phyloP scores from a whole-genome alignment of 2,888 invertebrate species.

The Seladonia tumulorum region DNA sequence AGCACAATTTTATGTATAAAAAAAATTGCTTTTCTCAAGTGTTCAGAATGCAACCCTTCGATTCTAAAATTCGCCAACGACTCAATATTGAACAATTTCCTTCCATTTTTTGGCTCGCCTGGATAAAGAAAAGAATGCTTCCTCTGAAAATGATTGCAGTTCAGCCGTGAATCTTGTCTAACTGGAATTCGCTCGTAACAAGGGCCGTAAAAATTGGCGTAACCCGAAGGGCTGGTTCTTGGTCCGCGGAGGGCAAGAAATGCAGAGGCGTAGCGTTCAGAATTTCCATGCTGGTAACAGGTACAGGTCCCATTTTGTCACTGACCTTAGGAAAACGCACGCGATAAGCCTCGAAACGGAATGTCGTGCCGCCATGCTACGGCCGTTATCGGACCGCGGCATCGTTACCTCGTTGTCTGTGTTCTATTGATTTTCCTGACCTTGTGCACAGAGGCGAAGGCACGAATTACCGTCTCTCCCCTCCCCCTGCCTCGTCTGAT shows the following conservation, averaged over 20 bases:
- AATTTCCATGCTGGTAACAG: background rate
- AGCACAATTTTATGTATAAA: too few species aligned
- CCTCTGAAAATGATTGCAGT: background rate
- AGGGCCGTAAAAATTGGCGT: background rate
- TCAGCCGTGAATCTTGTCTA: background rate
- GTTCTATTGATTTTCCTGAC: constrained; percentile 78
- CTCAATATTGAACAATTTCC: background rate
- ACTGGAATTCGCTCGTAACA: background rate
- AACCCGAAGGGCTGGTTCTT: background rate
- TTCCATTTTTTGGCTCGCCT: background rate
- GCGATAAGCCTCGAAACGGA: constrained; percentile 60
- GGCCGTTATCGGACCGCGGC: constrained; percentile 65
- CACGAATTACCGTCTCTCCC: constrained; percentile 56
- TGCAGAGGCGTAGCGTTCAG: background rate
- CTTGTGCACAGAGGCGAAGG: constrained; percentile 71
- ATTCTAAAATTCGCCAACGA: background rate
- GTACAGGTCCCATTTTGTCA: constrained; percentile 51
- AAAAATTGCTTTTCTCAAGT: too few species aligned
- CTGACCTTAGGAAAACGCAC: constrained; percentile 53
- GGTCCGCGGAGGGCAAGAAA: background rate
- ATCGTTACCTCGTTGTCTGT: constrained; percentile 76
- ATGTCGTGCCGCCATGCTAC: constrained; percentile 57
- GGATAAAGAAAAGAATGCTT: background rate
- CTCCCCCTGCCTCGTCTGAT: background rate
- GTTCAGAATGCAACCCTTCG: too few species aligned